These are phyloP conservation scores for Zosterops pallidus DNA, from an alignment of 2,113 vertebrate species.

Conservation along the genomic window DNA sequence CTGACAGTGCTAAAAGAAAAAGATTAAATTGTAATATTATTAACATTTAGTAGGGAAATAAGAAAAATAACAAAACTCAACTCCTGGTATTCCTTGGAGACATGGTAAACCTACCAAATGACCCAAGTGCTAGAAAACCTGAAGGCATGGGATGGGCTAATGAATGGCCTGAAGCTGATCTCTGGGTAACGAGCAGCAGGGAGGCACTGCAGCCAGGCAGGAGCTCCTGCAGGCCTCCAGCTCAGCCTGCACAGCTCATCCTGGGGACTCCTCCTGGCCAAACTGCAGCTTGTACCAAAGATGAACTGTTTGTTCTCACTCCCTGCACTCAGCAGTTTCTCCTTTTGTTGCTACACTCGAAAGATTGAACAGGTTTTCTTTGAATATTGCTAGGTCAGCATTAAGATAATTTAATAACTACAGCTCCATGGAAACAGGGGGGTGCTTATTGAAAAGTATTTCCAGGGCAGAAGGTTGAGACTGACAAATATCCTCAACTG, in stretches of 20 bases:
- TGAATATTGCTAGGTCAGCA: neutral
- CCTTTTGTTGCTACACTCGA: too few relatives aligned
- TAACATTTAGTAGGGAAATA: neutral
- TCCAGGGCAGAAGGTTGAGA: neutral
- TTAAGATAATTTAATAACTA: neutral
- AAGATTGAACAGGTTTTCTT: neutral
- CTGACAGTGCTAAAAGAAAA: neutral
- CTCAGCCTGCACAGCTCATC: rapidly evolving
- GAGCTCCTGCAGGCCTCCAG: neutral
- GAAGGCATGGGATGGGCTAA: neutral
- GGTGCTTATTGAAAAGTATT: neutral
- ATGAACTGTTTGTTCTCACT: neutral
- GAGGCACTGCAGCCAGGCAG: neutral
- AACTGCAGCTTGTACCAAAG: too few relatives aligned
- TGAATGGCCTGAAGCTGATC: neutral
- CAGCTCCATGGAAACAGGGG: neutral
- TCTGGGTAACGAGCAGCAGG: neutral
- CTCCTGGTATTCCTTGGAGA: neutral
- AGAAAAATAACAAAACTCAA: neutral
- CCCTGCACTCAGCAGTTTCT: neutral
- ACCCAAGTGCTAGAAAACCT: neutral
- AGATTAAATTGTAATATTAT: neutral
- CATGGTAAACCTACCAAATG: neutral
- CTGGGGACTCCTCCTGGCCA: too few relatives aligned
- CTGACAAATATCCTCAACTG: neutral